These are phyloP conservation scores for Calephelis virginiensis DNA, from an alignment of 1,140 invertebrate genomes.

Conservation along the genomic window DNA sequence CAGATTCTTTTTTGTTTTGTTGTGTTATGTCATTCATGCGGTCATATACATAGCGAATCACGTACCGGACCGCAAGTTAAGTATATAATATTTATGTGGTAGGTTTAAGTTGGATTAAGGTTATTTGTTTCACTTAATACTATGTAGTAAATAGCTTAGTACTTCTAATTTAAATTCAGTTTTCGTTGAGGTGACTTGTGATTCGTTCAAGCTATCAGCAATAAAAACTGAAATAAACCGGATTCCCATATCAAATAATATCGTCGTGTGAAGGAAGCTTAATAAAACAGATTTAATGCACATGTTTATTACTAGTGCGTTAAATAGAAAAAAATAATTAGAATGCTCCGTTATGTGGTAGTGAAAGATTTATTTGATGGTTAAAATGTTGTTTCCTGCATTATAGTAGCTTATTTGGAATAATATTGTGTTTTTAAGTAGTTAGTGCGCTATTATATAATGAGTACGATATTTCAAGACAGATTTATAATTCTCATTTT, in stretches of 20 bases:
- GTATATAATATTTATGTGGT: too few species aligned
- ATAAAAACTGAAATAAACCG: constrained; percentile 33
- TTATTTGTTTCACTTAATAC: too few species aligned
- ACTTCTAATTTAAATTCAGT: too few species aligned
- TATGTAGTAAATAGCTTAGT: too few species aligned
- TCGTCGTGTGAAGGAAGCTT: constrained; percentile 40
- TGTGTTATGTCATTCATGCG: too few species aligned
- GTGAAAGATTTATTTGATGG: constrained; percentile 16
- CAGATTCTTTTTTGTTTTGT: too few species aligned
- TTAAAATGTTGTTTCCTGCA: constrained; percentile 8
- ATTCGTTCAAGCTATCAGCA: not conserved
- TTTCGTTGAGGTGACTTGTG: too few species aligned
- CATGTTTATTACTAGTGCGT: constrained; percentile 14
- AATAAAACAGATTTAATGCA: constrained; percentile 26
- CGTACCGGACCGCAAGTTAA: too few species aligned
- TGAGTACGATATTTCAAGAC: not conserved
- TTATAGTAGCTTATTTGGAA: not conserved
- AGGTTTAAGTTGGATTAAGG: too few species aligned
- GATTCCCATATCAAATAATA: constrained; percentile 56
- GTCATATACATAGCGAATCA: too few species aligned
- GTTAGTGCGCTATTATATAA: not conserved
- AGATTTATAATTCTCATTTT: too few species aligned
- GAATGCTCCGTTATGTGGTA: constrained; percentile 4
- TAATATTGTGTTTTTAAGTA: not conserved
- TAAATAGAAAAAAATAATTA: constrained; percentile 15